These are phyloP conservation scores for Pycnomerus fuliginosus DNA, from an alignment of 2,888 invertebrate genomes.

Conservation along the genomic window DNA sequence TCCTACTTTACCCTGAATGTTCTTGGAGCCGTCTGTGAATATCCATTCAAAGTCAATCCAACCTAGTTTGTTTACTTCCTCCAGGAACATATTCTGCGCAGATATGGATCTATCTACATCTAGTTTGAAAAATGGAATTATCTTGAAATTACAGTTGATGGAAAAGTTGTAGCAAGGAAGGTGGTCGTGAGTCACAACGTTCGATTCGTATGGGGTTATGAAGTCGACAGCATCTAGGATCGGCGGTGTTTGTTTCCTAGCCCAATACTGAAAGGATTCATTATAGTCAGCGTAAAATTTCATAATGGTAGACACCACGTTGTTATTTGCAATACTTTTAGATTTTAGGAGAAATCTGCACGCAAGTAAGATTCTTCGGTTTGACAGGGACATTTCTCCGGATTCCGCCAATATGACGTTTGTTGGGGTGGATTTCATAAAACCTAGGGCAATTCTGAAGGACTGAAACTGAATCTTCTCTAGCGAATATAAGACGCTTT, in stretches of 20 bases:
- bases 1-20: not conserved
- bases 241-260: not conserved
- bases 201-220: too few relatives aligned
- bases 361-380: not conserved
- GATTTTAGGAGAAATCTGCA: not conserved
- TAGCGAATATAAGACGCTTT: not conserved
- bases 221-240: too few relatives aligned
- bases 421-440: not conserved
- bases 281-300: not conserved
- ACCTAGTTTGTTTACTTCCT: not conserved
- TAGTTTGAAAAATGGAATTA: too few relatives aligned
- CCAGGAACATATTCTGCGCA: too few relatives aligned
- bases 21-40: not conserved
- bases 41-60: not conserved
- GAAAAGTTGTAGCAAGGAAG: too few relatives aligned
- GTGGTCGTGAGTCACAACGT: too few relatives aligned
- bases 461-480: not conserved
- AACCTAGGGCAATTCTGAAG: not conserved
- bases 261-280: not conserved
- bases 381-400: not conserved
- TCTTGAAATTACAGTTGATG: too few relatives aligned
- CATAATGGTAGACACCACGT: too few relatives aligned
- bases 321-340: not conserved
- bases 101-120: too few relatives aligned
- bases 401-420: not conserved